These are phyloP conservation scores for Corella eumyota DNA, from an alignment of 23 tunicate species.

Conservation along the genomic window DNA sequence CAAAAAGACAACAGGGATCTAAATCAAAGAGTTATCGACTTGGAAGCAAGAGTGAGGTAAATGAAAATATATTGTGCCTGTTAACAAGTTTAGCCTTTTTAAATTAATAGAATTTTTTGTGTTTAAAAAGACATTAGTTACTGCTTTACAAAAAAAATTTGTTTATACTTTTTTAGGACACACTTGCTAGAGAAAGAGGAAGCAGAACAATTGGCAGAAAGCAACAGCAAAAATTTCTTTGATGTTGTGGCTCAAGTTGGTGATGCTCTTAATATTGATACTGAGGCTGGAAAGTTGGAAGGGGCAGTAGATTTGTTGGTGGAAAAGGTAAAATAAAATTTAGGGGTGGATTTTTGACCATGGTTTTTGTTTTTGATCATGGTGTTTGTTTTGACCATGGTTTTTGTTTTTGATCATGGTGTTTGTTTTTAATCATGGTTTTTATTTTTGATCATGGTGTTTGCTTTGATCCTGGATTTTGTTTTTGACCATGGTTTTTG, in stretches of 20 bases:
- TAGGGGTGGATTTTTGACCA: neutral
- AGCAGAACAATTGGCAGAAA: conserved; percentile 52
- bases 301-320: conserved; percentile 50
- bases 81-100: too few relatives aligned
- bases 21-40: conserved; percentile 57
- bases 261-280: conserved; percentile 55
- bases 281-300: conserved; percentile 53
- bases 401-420: too few relatives aligned
- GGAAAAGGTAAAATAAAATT: conserved; percentile 39
- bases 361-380: neutral
- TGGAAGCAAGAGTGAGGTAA: conserved; percentile 69
- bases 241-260: conserved; percentile 47
- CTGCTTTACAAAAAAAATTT: neutral
- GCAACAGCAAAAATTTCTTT: conserved; percentile 46
- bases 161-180: conserved; percentile 16
- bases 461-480: too few relatives aligned
- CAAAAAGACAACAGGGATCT: conserved; percentile 75
- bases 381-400: neutral
- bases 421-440: too few relatives aligned
- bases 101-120: too few relatives aligned
- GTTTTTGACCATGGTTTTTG: too few relatives aligned
- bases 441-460: too few relatives aligned
- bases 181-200: conserved; percentile 69
- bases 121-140: too few relatives aligned
- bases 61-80: neutral